Base-by-base conservation (phyloP, 2,888 invertebrate species). In the Drosophila tanythrix region DNA sequence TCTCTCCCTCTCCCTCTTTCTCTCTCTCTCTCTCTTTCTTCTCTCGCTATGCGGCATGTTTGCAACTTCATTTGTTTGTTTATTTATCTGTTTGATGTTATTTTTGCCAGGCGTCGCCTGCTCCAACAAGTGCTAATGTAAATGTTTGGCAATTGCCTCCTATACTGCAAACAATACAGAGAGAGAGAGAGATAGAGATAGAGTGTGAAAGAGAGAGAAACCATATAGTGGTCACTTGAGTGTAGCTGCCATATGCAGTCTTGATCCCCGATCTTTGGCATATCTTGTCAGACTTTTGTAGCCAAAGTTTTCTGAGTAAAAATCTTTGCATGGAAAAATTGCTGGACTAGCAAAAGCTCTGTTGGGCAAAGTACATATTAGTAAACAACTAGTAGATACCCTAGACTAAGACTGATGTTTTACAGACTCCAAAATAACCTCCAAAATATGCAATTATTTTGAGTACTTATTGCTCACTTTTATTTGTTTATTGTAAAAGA, bases 91-190 rank as follows among this genome's bases (percentile, higher is more conserved):
- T 68, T 78, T 62, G 52, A 69, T 55, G 33, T 38, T 56, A 46
- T 56, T 60, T 70, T 51, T 21, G 67, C 53, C 15, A 55, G 8
- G n/a, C 56, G 25, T 31, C 43, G 48, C 53, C 67, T 36, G 59
- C 58, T 64, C 60, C 69, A 87, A 78, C 82, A 83, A 83, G 79
- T 87, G 72, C 73, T 69, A 80, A 80, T 71, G 75, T 70, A 82
- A 80, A 82, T 79, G 74, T 79, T 84, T 81, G 62, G 48, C 50
- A 46, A 55, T 51, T 51, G 70, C 70, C 55, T 29, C 36, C 46
- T 7, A 25, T 1, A 63, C 33, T 50, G 25, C 35, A 40, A 25
- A 29, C 52, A 50, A 51, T 43, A 18, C 35, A 25, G 18, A 29
- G 7, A 33, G 21, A 46, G n/a, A n/a, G 6, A 27, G 13, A n/a